A percentile compares a stretch with the other conserved stretches of the same genome.
These are phyloP conservation scores for Perizoma affinitatum DNA, from an alignment of 2,888 invertebrate genomes.

Conservation along the genomic window DNA sequence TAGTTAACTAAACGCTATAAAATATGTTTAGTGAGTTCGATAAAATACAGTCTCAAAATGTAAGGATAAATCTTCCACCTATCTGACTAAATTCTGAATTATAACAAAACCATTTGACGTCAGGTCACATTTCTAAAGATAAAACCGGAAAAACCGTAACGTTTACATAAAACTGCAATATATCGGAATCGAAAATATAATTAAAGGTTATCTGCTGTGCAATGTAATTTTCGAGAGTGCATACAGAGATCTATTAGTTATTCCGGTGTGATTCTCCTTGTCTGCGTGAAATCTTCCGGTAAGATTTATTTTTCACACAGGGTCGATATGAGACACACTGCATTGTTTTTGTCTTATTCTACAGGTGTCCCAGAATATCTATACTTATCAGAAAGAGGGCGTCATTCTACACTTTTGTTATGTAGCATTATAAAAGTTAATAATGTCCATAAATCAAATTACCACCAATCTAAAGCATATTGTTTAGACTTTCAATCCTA, in stretches of 20 bases:
- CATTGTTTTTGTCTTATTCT: not conserved
- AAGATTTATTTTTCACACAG: slow-evolving; percentile 18
- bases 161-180: not conserved
- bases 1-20: not conserved
- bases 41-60: no score
- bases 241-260: slow-evolving; percentile 9
- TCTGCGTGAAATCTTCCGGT: slow-evolving; percentile 8
- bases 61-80: not conserved
- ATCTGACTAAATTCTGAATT: not conserved
- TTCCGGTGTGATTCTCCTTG: no score
- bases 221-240: slow-evolving; percentile 12
- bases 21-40: no score
- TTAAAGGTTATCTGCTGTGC: slow-evolving; percentile 3
- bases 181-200: slow-evolving; percentile 3
- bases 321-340: slow-evolving; percentile 8
- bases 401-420: no score
- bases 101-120: no score
- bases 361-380: no score
- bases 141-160: not conserved
- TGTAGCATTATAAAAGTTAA: no score
- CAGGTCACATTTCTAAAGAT: not conserved
- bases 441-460: no score
- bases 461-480: not conserved
- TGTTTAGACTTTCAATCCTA: not conserved
- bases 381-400: no score